Evolutionary conservation across 2,888 invertebrate species (phyloP), one percentile per base, ranked within the genome.

Genomic region (Pyrrhia umbra): DNA sequence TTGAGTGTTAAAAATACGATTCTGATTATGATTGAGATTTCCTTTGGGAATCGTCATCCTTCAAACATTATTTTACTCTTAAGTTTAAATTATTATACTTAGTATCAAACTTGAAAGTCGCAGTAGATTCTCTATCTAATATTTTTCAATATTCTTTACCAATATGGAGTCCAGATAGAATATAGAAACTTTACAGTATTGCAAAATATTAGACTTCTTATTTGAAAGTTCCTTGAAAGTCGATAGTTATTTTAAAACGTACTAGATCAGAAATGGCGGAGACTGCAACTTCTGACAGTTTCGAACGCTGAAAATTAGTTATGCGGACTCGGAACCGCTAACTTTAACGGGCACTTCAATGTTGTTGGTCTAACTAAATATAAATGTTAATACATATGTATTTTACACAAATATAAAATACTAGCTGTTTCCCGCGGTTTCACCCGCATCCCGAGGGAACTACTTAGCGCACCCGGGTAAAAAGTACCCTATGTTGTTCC

Each of bases 261-360:
- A 39, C 18, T 43, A 43, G 18, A 51, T 27, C 54, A 49, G 43
- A 52, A 30, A 56, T 18, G 21, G 27, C 47, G 42, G 37, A 16
- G 21, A 13, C 20, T 15, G 23, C 34, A 61, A 69, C 5, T 69
- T 65, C 30, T 59, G 49, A 46, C 68, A 69, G 68, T 68, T 73
- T 37, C 34, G 65, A 59, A 68, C 52, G 49, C 56, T 64, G 51
- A 51, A 60, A 67, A 73, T 78, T 64, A 70, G 71, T 65, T 76
- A 77, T 72, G 73, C 74, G 40, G 52, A 61, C 54, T 59, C 39
- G 52, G 46, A 47, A 66, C 47, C 39, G 18, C 64, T 34, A 82
- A 83, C 74, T 84, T 81, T 57, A 64, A 65, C 58, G 57, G 65
- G 42, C 65, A 64, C 60, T 69, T 61, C 50, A 20, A 47, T 63